These are phyloP conservation scores for Plebejus anna DNA, from an alignment of 2,888 invertebrate species.

Conservation along the genomic window DNA sequence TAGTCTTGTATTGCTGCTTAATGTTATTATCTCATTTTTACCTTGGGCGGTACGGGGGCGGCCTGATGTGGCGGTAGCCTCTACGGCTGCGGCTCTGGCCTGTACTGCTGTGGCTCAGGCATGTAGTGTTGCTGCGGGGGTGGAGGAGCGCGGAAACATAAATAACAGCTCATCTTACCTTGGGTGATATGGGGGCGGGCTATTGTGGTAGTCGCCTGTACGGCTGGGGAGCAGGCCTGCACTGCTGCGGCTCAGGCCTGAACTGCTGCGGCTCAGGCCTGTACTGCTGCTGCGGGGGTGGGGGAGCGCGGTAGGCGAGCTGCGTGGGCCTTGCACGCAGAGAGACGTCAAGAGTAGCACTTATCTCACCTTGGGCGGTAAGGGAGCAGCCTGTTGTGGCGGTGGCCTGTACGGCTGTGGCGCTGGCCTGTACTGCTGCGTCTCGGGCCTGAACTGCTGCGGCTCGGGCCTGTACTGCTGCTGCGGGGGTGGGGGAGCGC, in stretches of 20 bases:
- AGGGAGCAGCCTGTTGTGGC: conserved; percentile 49
- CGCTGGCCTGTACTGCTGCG: conserved; percentile 42
- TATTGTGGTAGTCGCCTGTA: conserved; percentile 42
- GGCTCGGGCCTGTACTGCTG: conserved; percentile 38
- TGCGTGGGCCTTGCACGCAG: conserved; percentile 33
- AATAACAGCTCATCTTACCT: conserved; percentile 43
- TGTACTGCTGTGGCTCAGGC: conserved; percentile 44
- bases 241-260: conserved; percentile 40
- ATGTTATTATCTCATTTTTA: conserved; percentile 33
- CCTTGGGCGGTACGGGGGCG: conserved; percentile 62
- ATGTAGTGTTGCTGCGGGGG: conserved; percentile 44
- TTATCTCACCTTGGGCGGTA: conserved; percentile 58
- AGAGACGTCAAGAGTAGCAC: too few relatives aligned
- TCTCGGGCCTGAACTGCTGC: conserved; percentile 45
- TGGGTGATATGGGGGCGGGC: conserved; percentile 58
- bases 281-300: conserved; percentile 44
- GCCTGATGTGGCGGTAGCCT: conserved; percentile 42
- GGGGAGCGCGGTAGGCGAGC: conserved; percentile 37
- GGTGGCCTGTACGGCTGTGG: conserved; percentile 44
- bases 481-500: conserved; percentile 43
- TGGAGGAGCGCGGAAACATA: conserved; percentile 38
- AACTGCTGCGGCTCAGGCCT: conserved; percentile 45
- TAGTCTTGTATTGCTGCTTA: conserved; percentile 44
- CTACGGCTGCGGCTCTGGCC: conserved; percentile 41
- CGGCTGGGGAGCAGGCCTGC: conserved; percentile 40